Conservation (phyloP, 2,888 invertebrate species). For the Scelioninae gen. 2 region DNA sequence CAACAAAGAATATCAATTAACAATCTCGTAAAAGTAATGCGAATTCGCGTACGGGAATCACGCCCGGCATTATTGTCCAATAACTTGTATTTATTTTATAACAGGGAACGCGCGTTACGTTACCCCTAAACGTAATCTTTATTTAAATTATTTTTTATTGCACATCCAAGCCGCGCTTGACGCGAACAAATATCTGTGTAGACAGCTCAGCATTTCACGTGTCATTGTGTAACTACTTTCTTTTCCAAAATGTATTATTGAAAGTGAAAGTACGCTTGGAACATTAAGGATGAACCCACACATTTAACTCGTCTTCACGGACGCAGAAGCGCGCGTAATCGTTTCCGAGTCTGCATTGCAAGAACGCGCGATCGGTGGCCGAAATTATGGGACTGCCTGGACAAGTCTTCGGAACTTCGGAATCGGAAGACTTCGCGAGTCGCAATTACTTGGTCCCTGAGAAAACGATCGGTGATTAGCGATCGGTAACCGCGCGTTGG, state of each 20-base stretch:
- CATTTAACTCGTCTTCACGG: constrained; percentile 56
- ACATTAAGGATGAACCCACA: constrained; percentile 55
- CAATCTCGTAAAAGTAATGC: neutral
- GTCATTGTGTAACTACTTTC: constrained; percentile 61
- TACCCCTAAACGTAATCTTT: constrained; percentile 33
- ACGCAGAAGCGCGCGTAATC: no score
- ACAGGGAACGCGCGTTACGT: constrained; percentile 35
- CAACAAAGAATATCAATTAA: constrained; percentile 7
- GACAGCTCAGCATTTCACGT: constrained; percentile 53
- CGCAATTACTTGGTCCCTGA: no score
- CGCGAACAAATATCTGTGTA: constrained; percentile 49
- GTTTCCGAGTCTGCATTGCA: neutral
- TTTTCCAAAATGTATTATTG: constrained; percentile 60
- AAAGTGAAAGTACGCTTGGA: constrained; percentile 58
- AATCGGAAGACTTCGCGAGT: no score
- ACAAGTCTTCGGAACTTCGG: no score
- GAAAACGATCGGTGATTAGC: no score
- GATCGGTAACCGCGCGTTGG: no score
- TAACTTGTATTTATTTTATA: constrained; percentile 43
- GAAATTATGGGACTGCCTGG: no score
- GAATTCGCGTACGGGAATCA: constrained; percentile 10
- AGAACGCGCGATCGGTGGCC: no score
- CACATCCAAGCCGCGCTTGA: constrained; percentile 28
- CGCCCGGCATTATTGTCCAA: constrained; percentile 21
- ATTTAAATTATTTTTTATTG: constrained; percentile 49